Evolutionary conservation across 2,797 vertebrate genomes (phyloP), one percentile per base, ranked within the genome.

Genomic region (Gambelia wislizenii): DNA sequence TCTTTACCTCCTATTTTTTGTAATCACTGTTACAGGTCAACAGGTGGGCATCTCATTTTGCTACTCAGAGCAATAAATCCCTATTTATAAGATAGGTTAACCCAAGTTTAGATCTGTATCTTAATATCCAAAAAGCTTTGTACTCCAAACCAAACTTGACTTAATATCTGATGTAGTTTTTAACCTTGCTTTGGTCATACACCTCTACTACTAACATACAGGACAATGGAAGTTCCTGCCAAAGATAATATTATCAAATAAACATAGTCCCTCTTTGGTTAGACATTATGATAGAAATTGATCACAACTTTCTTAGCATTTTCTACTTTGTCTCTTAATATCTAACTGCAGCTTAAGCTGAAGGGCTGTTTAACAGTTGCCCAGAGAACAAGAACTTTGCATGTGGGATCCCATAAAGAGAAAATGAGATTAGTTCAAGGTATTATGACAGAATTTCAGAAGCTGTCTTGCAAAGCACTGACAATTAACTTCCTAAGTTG

Each of bases 181-280:
- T 42, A 33, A 10, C 77, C 69, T 64, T n/a, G n/a, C 16, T 85
- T 89, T 72, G 72, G 30, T 36, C 36, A 67, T 67, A 44, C 7
- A 22, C 13, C 56, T 6, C 33, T 64, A 33, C 25, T 64, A 54
- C 9, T 64, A 83, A 88, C 33, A 77, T 30, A 25, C 33, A 67
- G 20, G 14, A 84, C 18, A 84, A 36, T 44, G 12, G n/a, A 84
- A 9, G 44, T 44, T 89, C 69, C 67, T 86, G 56, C 44, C 54
- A 81, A 85, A 82, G 30, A 7, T 74, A 81, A 36, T 39, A 78
- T 25, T 83, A n/a, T 79, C 36, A 78, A 22, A 86, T 54, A 49
- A 64, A n/a, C 14, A 64, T 25, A 49, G 22, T 76, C 20, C 44
- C 70, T n/a, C 54, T 85, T 82, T 86, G 59, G 56, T 82, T 76